phyloP scores from a whole-genome alignment of 2,797 vertebrate genomes.

The Phoebastria nigripes region DNA sequence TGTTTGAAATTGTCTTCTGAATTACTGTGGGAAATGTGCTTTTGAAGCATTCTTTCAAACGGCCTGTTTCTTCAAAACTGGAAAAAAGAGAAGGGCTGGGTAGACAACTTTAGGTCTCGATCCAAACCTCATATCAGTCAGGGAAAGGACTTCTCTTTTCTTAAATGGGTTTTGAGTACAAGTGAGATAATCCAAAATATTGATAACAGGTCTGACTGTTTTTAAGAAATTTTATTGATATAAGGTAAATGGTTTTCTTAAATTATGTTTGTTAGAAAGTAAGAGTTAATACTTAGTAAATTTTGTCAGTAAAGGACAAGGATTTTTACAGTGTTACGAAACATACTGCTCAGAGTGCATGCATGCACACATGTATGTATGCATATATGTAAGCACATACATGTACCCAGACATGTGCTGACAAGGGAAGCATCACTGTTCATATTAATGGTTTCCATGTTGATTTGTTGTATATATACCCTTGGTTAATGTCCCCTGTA shows the following conservation, averaged over 20 bases:
- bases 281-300: not conserved
- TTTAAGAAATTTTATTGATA: not conserved
- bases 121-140: not conserved
- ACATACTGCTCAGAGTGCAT: not conserved
- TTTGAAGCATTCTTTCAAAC: conserved; percentile 11
- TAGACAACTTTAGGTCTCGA: not conserved
- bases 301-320: not conserved
- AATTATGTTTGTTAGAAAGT: not conserved
- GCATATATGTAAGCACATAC: not conserved
- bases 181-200: not conserved
- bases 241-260: not conserved
- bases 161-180: not conserved
- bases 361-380: rapidly evolving
- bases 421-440: not conserved
- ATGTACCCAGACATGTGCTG: not conserved
- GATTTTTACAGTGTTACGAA: not conserved
- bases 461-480: not conserved
- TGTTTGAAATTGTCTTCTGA: conserved; percentile 42
- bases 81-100: not conserved
- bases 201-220: not conserved
- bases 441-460: not conserved
- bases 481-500: not conserved
- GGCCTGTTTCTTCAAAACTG: not conserved
- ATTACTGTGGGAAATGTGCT: conserved; percentile 16
- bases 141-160: not conserved